Evolutionary conservation across 2,797 vertebrate genomes (phyloP).

Genomic region (Stomatorhinus walkeri): DNA sequence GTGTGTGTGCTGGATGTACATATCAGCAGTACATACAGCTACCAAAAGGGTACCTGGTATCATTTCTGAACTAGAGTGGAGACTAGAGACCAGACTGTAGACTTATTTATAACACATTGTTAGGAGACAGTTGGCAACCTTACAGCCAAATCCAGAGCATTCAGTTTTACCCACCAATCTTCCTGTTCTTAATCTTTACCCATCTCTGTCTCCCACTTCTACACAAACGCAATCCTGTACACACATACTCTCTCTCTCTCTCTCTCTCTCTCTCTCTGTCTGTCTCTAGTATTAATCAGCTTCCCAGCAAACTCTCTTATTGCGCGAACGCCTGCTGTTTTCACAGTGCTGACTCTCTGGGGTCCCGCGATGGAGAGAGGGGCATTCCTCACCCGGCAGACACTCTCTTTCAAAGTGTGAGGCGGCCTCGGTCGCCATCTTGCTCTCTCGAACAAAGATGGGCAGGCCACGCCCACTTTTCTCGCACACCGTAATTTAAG

Average conservation of each 20-base stretch:
- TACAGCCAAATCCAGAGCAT: neutral
- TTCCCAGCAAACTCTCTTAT: conserved; percentile 25
- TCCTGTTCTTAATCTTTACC: neutral
- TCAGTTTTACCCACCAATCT: neutral
- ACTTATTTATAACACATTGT: neutral
- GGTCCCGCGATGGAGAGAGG: conserved; percentile 20
- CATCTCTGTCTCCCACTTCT: neutral
- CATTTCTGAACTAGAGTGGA: neutral
- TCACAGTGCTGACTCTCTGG: conserved; percentile 17
- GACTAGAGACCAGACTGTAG: neutral
- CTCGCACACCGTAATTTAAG: neutral
- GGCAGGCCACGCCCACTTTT: neutral
- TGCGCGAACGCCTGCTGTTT: conserved; percentile 25
- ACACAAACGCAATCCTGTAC: neutral
- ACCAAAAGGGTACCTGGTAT: neutral
- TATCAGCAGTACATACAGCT: neutral
- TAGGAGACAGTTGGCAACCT: neutral
- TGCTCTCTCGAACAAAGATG: neutral
- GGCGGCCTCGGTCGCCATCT: neutral
- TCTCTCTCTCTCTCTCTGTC: neutral
- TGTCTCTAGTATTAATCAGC: conserved; percentile 18
- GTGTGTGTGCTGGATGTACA: neutral
- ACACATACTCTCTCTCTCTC: neutral
- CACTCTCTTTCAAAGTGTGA: conserved; percentile 15
- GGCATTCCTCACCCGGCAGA: conserved; percentile 17